Evolutionary conservation across 23 tunicate species (phyloP).

Genomic region (Aplidium turbinatum): DNA sequence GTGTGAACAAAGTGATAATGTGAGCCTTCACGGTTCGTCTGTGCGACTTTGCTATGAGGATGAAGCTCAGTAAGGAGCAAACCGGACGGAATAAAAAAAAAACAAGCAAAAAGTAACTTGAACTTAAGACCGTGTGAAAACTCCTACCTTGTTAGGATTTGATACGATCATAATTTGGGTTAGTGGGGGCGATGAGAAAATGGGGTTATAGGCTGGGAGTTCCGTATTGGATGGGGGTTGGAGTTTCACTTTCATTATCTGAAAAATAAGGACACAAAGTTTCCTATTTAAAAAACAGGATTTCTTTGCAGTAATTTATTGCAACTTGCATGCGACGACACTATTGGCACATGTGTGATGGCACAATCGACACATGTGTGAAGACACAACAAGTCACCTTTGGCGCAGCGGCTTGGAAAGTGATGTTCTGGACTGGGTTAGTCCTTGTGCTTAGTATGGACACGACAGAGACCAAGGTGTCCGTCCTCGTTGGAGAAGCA

Average conservation of each 20-base stretch:
- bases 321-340: too few relatives aligned
- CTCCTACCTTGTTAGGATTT: constrained; percentile 74
- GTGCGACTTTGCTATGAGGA: too few relatives aligned
- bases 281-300: too few relatives aligned
- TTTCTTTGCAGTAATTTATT: too few relatives aligned
- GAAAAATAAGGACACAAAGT: constrained; percentile 4
- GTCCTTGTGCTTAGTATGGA: constrained; percentile 82
- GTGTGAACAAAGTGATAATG: too few relatives aligned
- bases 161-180: constrained; percentile 85
- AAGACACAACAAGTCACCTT: constrained; percentile 37
- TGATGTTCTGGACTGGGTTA: constrained; percentile 52
- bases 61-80: too few relatives aligned
- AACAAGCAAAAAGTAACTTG: too few relatives aligned
- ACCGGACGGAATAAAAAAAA: too few relatives aligned
- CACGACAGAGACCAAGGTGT: constrained; percentile 73
- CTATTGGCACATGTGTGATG: too few relatives aligned
- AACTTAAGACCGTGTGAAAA: too few relatives aligned
- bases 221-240: constrained; percentile 77
- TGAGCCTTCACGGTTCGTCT: too few relatives aligned
- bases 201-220: constrained; percentile 72
- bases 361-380: background rate
- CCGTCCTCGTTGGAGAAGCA: constrained; percentile 70
- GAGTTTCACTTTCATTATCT: constrained; percentile 85
- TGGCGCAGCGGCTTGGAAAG: constrained; percentile 84
- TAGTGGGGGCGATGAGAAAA: constrained; percentile 71